A percentile compares a stretch with the other conserved stretches of the same genome.
Conservation (phyloP, 1,140 invertebrate species). For the Aphelinus atriplicis region DNA sequence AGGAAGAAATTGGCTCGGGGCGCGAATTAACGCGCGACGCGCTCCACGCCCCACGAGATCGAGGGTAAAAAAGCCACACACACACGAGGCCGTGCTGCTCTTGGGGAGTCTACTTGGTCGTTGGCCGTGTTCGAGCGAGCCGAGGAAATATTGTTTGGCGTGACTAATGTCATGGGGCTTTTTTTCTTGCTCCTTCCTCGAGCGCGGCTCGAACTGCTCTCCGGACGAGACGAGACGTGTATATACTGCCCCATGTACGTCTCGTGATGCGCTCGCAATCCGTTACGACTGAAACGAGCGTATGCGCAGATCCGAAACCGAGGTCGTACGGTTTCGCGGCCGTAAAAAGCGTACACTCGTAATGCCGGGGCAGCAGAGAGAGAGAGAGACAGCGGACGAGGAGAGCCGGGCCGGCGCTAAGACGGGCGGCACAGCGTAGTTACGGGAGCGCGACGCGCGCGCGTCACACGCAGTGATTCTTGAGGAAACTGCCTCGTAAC, state of each 20-base stretch:
- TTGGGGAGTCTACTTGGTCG: too few relatives aligned
- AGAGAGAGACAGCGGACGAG: too few relatives aligned
- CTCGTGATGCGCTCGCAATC: constrained; percentile 13
- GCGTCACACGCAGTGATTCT: constrained; percentile 38
- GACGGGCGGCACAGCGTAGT: constrained; percentile 37
- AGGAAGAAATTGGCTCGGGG: constrained; percentile 29
- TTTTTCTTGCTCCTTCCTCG: neutral
- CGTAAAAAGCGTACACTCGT: too few relatives aligned
- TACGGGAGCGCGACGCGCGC: constrained; percentile 23
- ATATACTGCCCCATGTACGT: neutral
- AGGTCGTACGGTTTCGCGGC: too few relatives aligned
- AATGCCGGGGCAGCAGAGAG: too few relatives aligned
- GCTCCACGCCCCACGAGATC: neutral
- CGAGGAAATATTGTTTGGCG: neutral
- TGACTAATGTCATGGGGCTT: too few relatives aligned
- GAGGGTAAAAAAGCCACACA: neutral
- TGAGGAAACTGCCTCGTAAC: constrained; percentile 37
- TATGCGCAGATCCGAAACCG: too few relatives aligned
- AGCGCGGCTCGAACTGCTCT: constrained; percentile 6
- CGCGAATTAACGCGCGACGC: constrained; percentile 39
- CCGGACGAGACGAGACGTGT: constrained; percentile 7
- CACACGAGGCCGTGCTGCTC: neutral
- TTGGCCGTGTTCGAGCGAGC: neutral
- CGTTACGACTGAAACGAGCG: neutral
- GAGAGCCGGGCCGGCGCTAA: constrained; percentile 4